Percentiles rank a stretch among this genome's conserved stretches.
These are phyloP conservation scores for Zophobas atratus DNA, from an alignment of 1,140 invertebrate genomes.

Conservation along the genomic window DNA sequence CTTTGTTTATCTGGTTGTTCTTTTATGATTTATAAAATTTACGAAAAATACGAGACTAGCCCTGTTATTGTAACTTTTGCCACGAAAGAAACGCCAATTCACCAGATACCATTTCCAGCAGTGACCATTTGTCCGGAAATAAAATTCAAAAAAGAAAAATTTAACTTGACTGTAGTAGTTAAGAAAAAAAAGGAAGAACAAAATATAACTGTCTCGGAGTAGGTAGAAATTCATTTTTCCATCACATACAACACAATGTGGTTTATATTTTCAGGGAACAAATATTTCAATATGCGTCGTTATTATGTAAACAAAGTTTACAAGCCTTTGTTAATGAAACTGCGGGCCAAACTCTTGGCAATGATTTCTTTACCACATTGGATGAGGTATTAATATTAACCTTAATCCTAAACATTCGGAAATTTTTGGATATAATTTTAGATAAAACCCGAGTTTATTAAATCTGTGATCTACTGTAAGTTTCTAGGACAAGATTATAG, in stretches of 20 bases:
- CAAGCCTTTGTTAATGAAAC: background rate
- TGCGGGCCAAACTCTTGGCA: background rate
- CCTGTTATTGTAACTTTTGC: slow-evolving; percentile 74
- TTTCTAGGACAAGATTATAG: slow-evolving; percentile 37
- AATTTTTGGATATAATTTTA: slow-evolving; percentile 7
- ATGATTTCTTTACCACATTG: no score
- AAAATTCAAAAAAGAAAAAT: background rate
- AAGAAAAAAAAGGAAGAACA: background rate
- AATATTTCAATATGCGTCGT: background rate
- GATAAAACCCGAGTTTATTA: slow-evolving; percentile 24
- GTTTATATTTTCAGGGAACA: no score
- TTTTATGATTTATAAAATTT: slow-evolving; percentile 47
- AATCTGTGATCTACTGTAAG: slow-evolving; percentile 25
- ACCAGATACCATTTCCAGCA: slow-evolving; percentile 72
- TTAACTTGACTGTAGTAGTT: background rate
- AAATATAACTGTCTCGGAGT: no score
- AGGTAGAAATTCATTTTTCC: no score
- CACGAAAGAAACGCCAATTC: slow-evolving; percentile 70
- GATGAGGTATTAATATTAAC: no score
- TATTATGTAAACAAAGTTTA: background rate
- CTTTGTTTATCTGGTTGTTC: slow-evolving; percentile 44
- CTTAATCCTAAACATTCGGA: background rate
- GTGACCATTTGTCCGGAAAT: slow-evolving; percentile 68
- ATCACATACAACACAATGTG: no score
- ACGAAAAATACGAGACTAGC: slow-evolving; percentile 66